A percentile compares a stretch with the other conserved stretches of the same genome.
These are phyloP conservation scores for chimpanzee (Pan troglodytes) DNA, from an alignment of 2,113 vertebrate genomes.

Conservation along the genomic window NHGRI_mPanTro3-v2.1_pri NC_072398.2:35418501-35419000, in stretches of 20 bases:
- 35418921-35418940: conserved; percentile 38
- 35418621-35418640: conserved; percentile 50
- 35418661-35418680: conserved; percentile 77
- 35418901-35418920: conserved; percentile 77
- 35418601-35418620: conserved; percentile 42
- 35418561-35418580: conserved; percentile 29
- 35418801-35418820: conserved; percentile 10
- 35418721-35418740: conserved; percentile 51
- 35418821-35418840: conserved; percentile 16
- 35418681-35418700: conserved; percentile 62
- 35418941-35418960: conserved; percentile 63
- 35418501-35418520: conserved; percentile 20
- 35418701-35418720: conserved; percentile 59
- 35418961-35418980: conserved; percentile 74
- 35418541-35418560: neutral
- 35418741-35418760: conserved; percentile 67
- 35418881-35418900: conserved; percentile 60
- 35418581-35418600: conserved; percentile 41
- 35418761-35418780: conserved; percentile 70
- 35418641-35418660: conserved; percentile 71
- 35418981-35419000: conserved; percentile 82
- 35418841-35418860: neutral
- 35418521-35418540: neutral
- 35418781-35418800: conserved; percentile 60
- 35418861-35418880: neutral